Percentiles rank a stretch among this genome's conserved stretches.
These are phyloP conservation scores for Pseudomyrmex concolor DNA, from an alignment of 1,140 invertebrate species.

Conservation along the genomic window DNA sequence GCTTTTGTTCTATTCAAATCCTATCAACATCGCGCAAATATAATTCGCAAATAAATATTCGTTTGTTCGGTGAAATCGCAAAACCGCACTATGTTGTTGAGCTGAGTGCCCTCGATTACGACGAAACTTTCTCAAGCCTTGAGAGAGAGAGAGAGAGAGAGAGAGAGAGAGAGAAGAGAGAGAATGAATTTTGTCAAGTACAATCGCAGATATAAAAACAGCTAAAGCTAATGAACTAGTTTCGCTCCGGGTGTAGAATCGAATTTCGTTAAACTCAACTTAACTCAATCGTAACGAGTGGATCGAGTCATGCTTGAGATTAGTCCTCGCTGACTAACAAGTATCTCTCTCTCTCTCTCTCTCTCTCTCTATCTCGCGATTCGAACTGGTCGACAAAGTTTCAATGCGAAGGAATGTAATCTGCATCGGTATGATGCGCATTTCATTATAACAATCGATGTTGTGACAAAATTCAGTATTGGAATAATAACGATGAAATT, in stretches of 20 bases:
- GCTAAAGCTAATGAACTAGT: neutral
- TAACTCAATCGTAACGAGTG: constrained; percentile 18
- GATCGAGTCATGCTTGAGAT: constrained; percentile 36
- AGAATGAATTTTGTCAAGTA: neutral
- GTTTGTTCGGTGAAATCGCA: neutral
- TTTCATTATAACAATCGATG: neutral
- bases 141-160: no score
- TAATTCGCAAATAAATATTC: no score
- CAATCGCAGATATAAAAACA: neutral
- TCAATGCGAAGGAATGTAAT: neutral
- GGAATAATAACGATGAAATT: neutral
- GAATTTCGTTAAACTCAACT: constrained; percentile 30
- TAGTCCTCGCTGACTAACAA: neutral
- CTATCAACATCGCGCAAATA: no score
- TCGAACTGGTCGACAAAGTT: constrained; percentile 18
- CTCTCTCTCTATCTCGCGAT: neutral
- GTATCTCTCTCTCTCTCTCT: no score
- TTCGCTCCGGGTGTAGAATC: neutral
- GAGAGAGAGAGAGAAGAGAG: no score
- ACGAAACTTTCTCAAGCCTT: constrained; percentile 15
- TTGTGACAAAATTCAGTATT: neutral
- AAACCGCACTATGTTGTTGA: neutral
- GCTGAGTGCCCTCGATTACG: neutral
- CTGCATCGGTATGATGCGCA: neutral
- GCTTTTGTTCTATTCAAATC: no score